Evolutionary conservation across 2,113 vertebrate genomes (phyloP), one percentile per base, ranked within the genome.

Genomic region (Reinhardtius hippoglossoides): DNA sequence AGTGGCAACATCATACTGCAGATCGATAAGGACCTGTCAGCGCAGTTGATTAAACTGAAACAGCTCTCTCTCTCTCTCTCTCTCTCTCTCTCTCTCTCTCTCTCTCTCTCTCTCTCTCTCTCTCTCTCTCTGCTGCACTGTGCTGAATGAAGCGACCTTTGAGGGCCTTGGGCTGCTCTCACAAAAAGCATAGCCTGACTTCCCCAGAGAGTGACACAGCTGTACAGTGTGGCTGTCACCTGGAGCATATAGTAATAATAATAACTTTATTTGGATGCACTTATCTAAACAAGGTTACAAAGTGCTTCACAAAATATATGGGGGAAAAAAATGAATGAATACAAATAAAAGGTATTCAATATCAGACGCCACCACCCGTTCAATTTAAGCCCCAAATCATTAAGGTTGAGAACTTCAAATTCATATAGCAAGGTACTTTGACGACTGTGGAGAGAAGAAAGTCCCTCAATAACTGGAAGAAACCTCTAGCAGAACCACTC

Each of bases 11-110:
- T 92, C 81, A 76, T 54, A 35, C 62, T 63, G 37, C 59, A 21
- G 62, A 89, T 93, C 91, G 55, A 92, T 92, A 76, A 4, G 50
- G 71, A 54, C 61, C 85, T 82, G 87, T 89, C 89, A 74, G 60
- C 9, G 59, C 75, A 59, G 83, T 66, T 92, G 79, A 94, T 93
- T 91, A 90, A 88, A 80, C 79, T 69, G 46, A 78, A 88, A 83
- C 71, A 76, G n/a, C 24, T 27, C 23, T 52, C 63, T 79, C 46
- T 81, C 65, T 87, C 70, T 78, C 46, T 80, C 70, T 31, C 31
- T 31, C 31, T 31, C 31, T 31, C 31, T 31, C 31, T 7, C 31
- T 31, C 31, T 31, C 24, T 27, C 23, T 52, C 63, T 79, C 46
- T 81, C 65, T 87, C 70, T 78, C 46, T 80, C 70, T 31, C 31